Evolutionary conservation across 1,140 invertebrate species (phyloP), one percentile per base, ranked within the genome.

Genomic region (Tribolium castaneum): DNA sequence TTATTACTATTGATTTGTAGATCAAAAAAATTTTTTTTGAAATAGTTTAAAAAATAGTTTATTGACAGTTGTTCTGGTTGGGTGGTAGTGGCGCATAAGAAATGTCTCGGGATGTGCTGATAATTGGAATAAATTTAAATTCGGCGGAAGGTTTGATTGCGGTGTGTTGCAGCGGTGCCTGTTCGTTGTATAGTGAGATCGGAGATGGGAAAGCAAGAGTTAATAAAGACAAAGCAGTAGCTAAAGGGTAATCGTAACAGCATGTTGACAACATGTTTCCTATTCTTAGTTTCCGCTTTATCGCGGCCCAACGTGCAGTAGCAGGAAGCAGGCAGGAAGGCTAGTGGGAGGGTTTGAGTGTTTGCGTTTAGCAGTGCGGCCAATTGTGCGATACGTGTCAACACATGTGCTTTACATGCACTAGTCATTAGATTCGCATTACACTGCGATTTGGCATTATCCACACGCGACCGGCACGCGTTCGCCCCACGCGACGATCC

Each of bases 341-440:
- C 7, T 59, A 59, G 54, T 59, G n/a, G 30, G 59, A 66, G 59
- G 59, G 59, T 66, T 66, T 66, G 22, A 35, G 25, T 66, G 59
- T 66, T 66, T 66, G 59, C 59, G 59, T 66, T 66, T 66, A 66
- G 59, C 59, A 35, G 59, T 66, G 59, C 59, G 59, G 59, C 59
- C 59, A 66, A 66, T 66, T 66, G 59, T 66, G 59, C 59, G 59
- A 66, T 66, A 66, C 59, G 59, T 66, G 59, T 75, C 56, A 75
- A 75, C 74, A 75, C 51, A 75, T 75, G 74, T 75, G 51, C 54
- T 56, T 49, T 75, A 75, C 74, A 75, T 75, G 74, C 74, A 75
- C 51, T 62, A 59, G 51, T 75, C 74, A 75, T 75, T 75, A 75
- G 45, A 75, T 59, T 59, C 74, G 74, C 74, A 75, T 75, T 75